Percentiles rank a stretch among this genome's conserved stretches.
Evolutionary conservation across 1,140 invertebrate genomes (phyloP).

Genomic region (Bombus ignitus): DNA sequence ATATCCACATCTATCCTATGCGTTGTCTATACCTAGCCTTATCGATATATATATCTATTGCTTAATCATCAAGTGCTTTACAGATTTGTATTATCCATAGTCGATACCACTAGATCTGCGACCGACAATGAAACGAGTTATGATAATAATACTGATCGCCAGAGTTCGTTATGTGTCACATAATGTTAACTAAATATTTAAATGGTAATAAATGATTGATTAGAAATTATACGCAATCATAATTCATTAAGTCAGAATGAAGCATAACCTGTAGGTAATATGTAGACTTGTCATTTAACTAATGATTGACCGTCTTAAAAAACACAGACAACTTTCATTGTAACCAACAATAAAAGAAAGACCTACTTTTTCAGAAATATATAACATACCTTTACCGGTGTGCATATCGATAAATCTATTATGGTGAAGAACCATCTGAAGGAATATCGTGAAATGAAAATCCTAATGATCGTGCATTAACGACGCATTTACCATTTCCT

Average conservation of each 20-base stretch:
- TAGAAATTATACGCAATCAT: not conserved
- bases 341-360: too few relatives aligned
- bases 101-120: not conserved
- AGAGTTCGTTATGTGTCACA: slow-evolving; percentile 20
- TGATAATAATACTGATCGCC: not conserved
- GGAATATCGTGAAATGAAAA: not conserved
- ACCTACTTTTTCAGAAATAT: not conserved
- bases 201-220: not conserved
- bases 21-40: not conserved
- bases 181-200: not conserved
- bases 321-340: not conserved
- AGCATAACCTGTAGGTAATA: not conserved
- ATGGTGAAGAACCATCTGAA: not conserved
- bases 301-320: not conserved
- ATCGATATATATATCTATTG: not conserved
- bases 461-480: not conserved
- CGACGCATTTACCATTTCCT: not conserved
- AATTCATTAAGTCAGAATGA: not conserved
- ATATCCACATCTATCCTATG: not conserved
- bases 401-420: not conserved
- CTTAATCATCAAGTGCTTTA: not conserved
- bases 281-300: not conserved
- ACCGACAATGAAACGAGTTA: not conserved
- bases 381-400: not conserved
- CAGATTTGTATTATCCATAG: not conserved